Evolutionary conservation across 2,797 vertebrate species (phyloP).

Genomic region (Pteropus rufus): DNA sequence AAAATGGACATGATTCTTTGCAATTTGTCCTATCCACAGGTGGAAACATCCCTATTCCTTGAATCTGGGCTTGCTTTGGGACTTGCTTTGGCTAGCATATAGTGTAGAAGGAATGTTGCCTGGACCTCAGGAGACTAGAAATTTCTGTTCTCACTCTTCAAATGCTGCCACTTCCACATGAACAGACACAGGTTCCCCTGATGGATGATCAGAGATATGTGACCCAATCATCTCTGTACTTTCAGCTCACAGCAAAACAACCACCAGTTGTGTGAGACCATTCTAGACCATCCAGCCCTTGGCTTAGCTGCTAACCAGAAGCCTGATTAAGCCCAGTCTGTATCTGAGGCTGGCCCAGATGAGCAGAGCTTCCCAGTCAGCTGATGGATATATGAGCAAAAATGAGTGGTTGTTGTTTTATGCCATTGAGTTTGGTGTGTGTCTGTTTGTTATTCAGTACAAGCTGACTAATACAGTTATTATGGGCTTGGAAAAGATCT

Average conservation of each 20-base stretch:
- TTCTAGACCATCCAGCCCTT: not conserved
- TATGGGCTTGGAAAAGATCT: not conserved
- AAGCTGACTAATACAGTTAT: not conserved
- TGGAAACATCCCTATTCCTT: not conserved
- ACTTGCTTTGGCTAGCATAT: not conserved
- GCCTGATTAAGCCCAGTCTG: not conserved
- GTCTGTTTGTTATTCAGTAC: not conserved
- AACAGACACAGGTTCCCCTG: not conserved
- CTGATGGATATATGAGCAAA: not conserved
- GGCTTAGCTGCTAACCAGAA: not conserved
- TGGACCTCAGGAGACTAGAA: not conserved
- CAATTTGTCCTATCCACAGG: not conserved
- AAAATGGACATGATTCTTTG: not conserved
- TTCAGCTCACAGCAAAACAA: not conserved
- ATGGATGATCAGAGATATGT: not conserved
- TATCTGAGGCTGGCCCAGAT: too few relatives aligned
- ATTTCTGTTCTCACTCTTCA: not conserved
- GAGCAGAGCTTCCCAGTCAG: not conserved
- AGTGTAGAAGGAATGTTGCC: not conserved
- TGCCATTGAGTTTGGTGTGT: not conserved
- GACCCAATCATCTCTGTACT: not conserved
- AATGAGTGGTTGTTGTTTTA: not conserved
- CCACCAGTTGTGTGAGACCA: not conserved
- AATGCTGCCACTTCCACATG: not conserved
- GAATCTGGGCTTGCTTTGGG: not conserved